phyloP scores from a whole-genome alignment of 1,140 invertebrate species.

The Lethocerus indicus region DNA sequence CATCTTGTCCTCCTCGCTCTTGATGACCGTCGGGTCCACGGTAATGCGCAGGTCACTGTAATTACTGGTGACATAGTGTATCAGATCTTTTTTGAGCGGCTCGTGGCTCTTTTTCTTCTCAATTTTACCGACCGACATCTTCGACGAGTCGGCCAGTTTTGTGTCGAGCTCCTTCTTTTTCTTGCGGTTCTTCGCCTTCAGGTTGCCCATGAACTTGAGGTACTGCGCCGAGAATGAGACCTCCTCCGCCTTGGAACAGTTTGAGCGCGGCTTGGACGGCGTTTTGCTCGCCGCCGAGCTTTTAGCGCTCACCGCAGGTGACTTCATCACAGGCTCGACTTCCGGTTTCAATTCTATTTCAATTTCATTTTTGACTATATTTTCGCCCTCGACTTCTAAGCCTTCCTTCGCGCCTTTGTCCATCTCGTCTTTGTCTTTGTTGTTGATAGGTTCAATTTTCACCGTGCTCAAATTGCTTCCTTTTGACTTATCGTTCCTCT shows the following conservation, averaged over 20 bases:
- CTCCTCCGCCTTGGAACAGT: neutral
- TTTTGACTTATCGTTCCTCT: no score
- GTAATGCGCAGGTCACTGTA: no score
- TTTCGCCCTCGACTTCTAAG: neutral
- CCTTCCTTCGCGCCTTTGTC: no score
- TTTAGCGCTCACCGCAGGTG: neutral
- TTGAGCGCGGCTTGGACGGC: neutral
- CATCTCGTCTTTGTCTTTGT: constrained; percentile 6
- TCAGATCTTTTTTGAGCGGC: no score
- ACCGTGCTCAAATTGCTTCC: no score
- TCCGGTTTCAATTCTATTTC: constrained; percentile 2
- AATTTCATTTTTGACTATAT: constrained; percentile 4
- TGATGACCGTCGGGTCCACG: no score
- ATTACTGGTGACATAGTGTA: no score
- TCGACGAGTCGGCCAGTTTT: neutral
- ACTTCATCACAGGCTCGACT: neutral
- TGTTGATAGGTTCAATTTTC: constrained; percentile 2
- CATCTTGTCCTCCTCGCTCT: no score
- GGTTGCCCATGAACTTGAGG: neutral
- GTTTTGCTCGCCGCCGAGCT: no score
- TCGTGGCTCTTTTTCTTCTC: neutral
- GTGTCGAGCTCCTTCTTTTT: neutral
- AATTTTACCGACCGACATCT: neutral
- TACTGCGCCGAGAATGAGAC: neutral
- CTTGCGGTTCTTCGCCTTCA: neutral